Base-by-base conservation (phyloP, 2,888 invertebrate genomes). In the Scaptomyza cyrtandrae region DNA sequence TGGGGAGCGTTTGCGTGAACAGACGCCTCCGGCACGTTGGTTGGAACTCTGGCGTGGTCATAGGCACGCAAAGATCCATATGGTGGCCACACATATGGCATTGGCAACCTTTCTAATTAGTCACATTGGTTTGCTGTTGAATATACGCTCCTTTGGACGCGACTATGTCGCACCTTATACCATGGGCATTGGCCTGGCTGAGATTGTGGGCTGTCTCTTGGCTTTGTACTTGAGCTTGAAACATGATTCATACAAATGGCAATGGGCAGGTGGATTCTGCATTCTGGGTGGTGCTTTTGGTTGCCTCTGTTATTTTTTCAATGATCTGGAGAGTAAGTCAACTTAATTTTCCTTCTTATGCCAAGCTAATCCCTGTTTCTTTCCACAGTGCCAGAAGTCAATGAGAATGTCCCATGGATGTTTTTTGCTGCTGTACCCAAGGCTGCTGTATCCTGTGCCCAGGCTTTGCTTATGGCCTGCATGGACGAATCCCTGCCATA, bases 121-220 rank as follows among this genome's bases (percentile, higher is more conserved):
- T 50, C 93, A 92, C 71, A 92, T 92, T 74, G 93, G 93, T 3
- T 90, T 92, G 83, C 71, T 93, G 48, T 78, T 93, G 48, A 93
- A 93, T 76, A 90, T 92, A 33, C 90, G 93, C 61, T 91, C 91
- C 37, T 92, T 93, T 70, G 93, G 93, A 11, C 75, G 92, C 35
- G 90, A 91, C 44, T 90, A 91, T 78, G 79, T 93, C 19, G 81
- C 78, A 10, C 70, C 89, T n/a, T 92, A 92, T 58, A 92, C 92
- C 3, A 88, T 92, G 39, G 86, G 90, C 37, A 91, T 91, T 80
- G 93, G 73, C 2, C 31, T 91, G 35, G 89, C 91, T 44, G 93
- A 93, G 81, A 89, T 93, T 13, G 50, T 91, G 27, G 93, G 93
- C 57, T 91, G 92, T 37, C 87, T 92, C 14, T 57, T 92, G 45